A percentile compares a stretch with the other conserved stretches of the same genome.
Conservation (phyloP, 2,888 invertebrate genomes). For the Fragum sueziense region DNA sequence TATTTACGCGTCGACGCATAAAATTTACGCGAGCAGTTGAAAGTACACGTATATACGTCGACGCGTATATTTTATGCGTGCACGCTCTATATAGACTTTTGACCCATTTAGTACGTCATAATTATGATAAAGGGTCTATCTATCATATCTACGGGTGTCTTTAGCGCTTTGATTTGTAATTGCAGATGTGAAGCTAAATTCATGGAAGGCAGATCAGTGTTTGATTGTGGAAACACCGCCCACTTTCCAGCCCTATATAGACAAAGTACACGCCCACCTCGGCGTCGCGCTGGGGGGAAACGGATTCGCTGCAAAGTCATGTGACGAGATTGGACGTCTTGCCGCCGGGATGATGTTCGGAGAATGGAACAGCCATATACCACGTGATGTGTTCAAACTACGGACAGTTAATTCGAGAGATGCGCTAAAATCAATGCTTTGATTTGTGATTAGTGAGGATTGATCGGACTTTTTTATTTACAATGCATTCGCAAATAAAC, state of each 20-base stretch:
- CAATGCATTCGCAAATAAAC: no score
- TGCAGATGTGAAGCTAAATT: slow-evolving; percentile 22
- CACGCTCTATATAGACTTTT: no score
- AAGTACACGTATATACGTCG: no score
- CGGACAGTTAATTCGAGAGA: background rate
- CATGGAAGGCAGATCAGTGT: slow-evolving; percentile 61
- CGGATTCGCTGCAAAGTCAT: slow-evolving; percentile 74
- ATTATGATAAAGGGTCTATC: no score
- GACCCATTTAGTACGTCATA: no score
- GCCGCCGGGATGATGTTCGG: slow-evolving; percentile 66
- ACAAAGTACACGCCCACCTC: slow-evolving; percentile 62
- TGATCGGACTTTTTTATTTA: no score
- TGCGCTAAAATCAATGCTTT: background rate
- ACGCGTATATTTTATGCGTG: no score
- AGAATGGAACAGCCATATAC: slow-evolving; percentile 61
- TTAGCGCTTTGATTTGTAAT: background rate
- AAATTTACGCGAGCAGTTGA: no score
- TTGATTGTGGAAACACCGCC: slow-evolving; percentile 60
- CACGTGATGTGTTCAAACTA: slow-evolving; percentile 19
- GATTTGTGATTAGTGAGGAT: no score
- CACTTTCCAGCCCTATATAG: slow-evolving; percentile 64
- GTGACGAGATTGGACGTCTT: slow-evolving; percentile 75
- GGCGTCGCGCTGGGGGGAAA: slow-evolving; percentile 70
- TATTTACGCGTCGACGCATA: no score
- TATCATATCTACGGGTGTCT: no score